Base-by-base conservation (phyloP, 2,113 vertebrate species). In the Zosterops hypoxanthus region DNA sequence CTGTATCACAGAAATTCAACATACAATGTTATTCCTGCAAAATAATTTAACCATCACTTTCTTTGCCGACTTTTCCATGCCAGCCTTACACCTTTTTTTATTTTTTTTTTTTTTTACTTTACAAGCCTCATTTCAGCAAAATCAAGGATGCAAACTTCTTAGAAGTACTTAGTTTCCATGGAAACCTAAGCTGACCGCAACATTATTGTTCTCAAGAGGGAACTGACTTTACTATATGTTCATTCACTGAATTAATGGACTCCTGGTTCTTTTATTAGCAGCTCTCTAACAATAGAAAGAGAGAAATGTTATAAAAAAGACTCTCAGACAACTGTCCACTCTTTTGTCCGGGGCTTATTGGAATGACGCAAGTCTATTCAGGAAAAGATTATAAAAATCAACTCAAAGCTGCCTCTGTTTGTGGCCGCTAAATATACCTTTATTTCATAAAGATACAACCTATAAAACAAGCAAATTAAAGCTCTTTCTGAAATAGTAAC, bases 161-260 rank as follows among this genome's bases (percentile, higher is more conserved):
- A 98, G 97, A 97, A 98, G 98, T 98, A 97, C 97, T 98, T 98
- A 97, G 98, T 98, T 98, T 96, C 98, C 98, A 98, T 98, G 98
- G 98, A 96, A 98, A 98, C 98, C 71, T 94, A 94, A 97, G 98
- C 98, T 98, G 98, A 98, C 98, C 98, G 97, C 98, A 96, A 97
- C 97, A 98, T 98, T 98, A 98, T 98, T 98, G 98, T 98, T 98
- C 98, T 98, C 98, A 90, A 97, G 98, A 98, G 98, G 97, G 97
- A 97, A 98, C 98, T 98, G 97, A 98, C 98, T 98, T 98, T 97
- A 97, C 98, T 97, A 97, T 98, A 98, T 98, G 98, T 98, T 98
- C 98, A 98, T 98, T 98, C 98, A 98, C 97, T 98, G 98, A 98
- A 99, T 99, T 99, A 99, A 99, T 99, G 98, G 98, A 99, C 98